Evolutionary conservation across 2,113 vertebrate species (phyloP), one percentile per base, ranked within the genome.

Genomic region (Nematolebias whitei): DNA sequence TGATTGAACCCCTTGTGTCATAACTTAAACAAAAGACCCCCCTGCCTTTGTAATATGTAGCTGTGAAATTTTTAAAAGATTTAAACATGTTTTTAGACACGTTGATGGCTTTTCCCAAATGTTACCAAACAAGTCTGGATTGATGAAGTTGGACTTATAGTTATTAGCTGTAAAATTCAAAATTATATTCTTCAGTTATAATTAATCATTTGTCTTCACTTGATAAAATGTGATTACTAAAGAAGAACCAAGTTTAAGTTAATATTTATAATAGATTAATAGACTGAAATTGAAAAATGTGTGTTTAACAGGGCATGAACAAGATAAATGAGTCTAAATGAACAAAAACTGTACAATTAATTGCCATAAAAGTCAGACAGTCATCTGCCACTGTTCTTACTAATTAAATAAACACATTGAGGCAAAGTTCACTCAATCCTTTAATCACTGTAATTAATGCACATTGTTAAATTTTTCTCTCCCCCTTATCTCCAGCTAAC

Each of bases 351-450:
- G 67, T 72, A 65, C 86, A 86, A 71, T 86, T 78, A 87, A 78
- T 87, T 70, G 87, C 84, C 88, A 80, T 79, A 71, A 92, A 86
- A 87, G 74, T 88, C 80, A 83, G 83, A 89, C 87, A 91, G 80
- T 81, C 87, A 87, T 89, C 88, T 91, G 91, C 92, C 93, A 91
- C 84, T 80, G 87, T 92, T 85, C 86, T 90, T 87, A 85, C 93
- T 96, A 94, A 94, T 93, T 93, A 91, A 95, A 96, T 95, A 94
- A 95, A 94, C 91, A 94, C 89, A 93, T 93, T 91, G 91, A 93
- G 92, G 90, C 87, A 90, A 92, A 93, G 91, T 88, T 85, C 90
- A 89, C 85, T 85, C 76, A 85, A 89, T 81, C 79, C 90, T 92
- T 93, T 93, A 92, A 92, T 92, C 89, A 86, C 85, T 84, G 72